Conservation (phyloP, 2,888 invertebrate genomes). For the Brenthis hecate region DNA sequence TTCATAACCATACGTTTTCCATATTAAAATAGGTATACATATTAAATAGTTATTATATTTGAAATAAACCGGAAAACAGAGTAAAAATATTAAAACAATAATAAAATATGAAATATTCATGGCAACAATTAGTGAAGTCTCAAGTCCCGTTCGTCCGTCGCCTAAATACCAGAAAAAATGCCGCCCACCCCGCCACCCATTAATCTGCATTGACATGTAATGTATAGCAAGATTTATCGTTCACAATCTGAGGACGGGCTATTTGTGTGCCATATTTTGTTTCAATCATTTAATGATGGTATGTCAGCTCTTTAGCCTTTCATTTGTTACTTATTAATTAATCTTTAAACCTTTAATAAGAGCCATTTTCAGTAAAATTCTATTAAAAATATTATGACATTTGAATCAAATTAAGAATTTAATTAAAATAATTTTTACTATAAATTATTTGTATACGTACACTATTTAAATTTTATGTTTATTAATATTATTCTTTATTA, state of each 20-base stretch:
- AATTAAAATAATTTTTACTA: too few relatives aligned
- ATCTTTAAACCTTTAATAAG: neutral
- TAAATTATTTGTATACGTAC: too few relatives aligned
- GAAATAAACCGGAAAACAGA: too few relatives aligned
- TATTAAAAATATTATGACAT: too few relatives aligned
- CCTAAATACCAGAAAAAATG: conserved; percentile 75
- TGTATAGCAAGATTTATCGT: conserved; percentile 45
- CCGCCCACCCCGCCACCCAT: conserved; percentile 70
- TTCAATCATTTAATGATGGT: conserved; percentile 21
- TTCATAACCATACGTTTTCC: too few relatives aligned
- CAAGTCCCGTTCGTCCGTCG: conserved; percentile 32
- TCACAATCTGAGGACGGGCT: conserved; percentile 28
- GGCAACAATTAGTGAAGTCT: conserved; percentile 13
- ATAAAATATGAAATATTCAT: neutral
- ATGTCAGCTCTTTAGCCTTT: conserved; percentile 18
- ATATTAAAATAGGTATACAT: too few relatives aligned
- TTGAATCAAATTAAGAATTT: too few relatives aligned
- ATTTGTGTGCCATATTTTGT: conserved; percentile 28
- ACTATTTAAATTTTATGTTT: too few relatives aligned
- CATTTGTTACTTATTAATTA: conserved; percentile 13
- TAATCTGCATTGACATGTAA: conserved; percentile 71
- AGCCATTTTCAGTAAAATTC: too few relatives aligned
- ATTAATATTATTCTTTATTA: too few relatives aligned
- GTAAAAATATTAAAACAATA: too few relatives aligned
- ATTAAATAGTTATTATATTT: too few relatives aligned